Base-by-base conservation (phyloP, 1,140 invertebrate species). In the Portunus trituberculatus region DNA sequence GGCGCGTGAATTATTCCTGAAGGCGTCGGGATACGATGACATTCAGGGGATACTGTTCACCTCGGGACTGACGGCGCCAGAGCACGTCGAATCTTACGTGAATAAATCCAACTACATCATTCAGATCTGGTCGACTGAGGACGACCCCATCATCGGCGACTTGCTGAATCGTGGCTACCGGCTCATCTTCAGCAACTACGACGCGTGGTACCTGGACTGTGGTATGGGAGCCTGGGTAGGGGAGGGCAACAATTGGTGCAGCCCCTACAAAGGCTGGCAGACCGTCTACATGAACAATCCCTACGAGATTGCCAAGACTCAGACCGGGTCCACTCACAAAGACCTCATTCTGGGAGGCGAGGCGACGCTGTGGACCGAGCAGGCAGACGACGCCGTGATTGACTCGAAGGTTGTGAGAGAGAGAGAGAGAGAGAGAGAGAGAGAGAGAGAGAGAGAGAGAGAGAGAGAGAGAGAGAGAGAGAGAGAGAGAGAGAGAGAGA, bases 181-280 rank as follows among this genome's bases (percentile, higher is more conserved):
- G 86, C 97, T 98, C 0, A 98, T 99, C 95, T 97, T 99, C 92
- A 98, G 98, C 0, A 99, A 99, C 96, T 98, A 98, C 96, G 98
- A 99, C 97, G 98, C 98, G 0, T 97, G 98, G 0, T 99, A 99
- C 96, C 97, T 99, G 12, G 98, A 99, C 96, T 99, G 98, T 96
- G 98, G 98, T 76, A 98, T 87, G 25, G 94, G 84, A 0, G 76
- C 94, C 46, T 98, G 98, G 98, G 97, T 98, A 10, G 98, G 98
- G 10, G 92, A 93, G 16, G 96, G 95, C 0, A 92, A 96, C 87
- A 96, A 96, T 83, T 96, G 96, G 98, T 99, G 98, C 97, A 98
- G 98, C 0, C 98, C 98, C 0, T 99, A 98, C 97, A 99, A 98
- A 96, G 98, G 98, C 7, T 99, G 98, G 98, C 98, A 99, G 97